phyloP scores from a whole-genome alignment of 1,140 invertebrate genomes.

The Propsilocerus akamusi region DNA sequence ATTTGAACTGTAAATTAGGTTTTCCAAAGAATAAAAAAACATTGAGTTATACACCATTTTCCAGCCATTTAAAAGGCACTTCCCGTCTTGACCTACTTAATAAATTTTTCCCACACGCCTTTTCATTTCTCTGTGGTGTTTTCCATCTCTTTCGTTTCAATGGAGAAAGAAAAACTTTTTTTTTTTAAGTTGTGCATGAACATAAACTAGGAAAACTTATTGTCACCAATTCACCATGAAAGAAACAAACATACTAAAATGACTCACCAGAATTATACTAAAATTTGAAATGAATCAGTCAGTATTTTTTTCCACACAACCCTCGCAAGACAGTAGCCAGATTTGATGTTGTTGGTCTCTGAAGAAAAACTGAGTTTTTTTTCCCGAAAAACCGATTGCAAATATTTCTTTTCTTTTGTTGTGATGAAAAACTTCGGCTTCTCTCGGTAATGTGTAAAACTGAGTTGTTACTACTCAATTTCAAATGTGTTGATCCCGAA shows the following conservation, averaged over 20 bases:
- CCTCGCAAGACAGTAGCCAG: neutral
- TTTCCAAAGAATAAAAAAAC: too few species aligned
- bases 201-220: neutral
- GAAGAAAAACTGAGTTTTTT: conserved; percentile 3
- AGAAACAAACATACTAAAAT: neutral
- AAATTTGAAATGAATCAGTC: too few species aligned
- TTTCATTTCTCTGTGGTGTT: neutral
- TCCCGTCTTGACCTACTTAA: conserved; percentile 1
- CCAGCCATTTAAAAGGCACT: neutral
- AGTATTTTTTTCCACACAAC: neutral
- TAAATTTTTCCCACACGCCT: neutral
- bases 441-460: neutral
- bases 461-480: neutral
- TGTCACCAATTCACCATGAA: neutral
- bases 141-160: neutral
- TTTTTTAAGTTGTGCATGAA: neutral
- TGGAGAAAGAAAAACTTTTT: neutral
- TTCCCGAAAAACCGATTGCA: neutral
- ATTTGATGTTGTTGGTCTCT: neutral
- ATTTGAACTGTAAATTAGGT: too few species aligned
- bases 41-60: too few species aligned
- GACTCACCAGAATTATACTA: neutral
- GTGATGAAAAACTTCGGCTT: too few species aligned
- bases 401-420: neutral
- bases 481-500: neutral